Evolutionary conservation across 2,113 vertebrate genomes (phyloP).

Genomic region (Sinocyclocheilus maitianheensis): DNA sequence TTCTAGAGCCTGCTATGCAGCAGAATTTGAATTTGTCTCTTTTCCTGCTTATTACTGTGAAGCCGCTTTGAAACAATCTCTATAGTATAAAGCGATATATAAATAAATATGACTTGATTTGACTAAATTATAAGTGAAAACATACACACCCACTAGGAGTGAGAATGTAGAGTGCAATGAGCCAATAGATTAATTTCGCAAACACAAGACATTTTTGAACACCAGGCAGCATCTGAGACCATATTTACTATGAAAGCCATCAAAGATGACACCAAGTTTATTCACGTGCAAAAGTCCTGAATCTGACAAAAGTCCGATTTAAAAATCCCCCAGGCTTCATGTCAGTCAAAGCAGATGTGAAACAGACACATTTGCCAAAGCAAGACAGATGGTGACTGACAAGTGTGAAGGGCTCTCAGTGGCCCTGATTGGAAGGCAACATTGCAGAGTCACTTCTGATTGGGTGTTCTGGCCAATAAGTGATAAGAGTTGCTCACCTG

Average conservation of each 20-base stretch:
- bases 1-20: not conserved
- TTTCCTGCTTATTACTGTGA: not conserved
- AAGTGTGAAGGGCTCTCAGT: not conserved
- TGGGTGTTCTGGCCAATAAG: not conserved
- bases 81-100: not conserved
- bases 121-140: not conserved
- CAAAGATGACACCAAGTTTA: not conserved
- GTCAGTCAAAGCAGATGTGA: conserved; percentile 40
- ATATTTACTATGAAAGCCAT: not conserved
- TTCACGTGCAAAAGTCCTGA: not conserved
- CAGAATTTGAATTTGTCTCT: not conserved
- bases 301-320: conserved; percentile 1
- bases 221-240: not conserved
- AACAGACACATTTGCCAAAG: not conserved
- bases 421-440: not conserved
- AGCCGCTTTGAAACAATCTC: not conserved
- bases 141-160: not conserved
- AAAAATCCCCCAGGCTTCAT: not conserved
- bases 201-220: not conserved
- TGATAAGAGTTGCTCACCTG: conserved; percentile 70
- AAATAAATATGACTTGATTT: not conserved
- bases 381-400: conserved; percentile 23
- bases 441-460: not conserved
- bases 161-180: not conserved
- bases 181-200: not conserved